Evolutionary conservation across 2,888 invertebrate genomes (phyloP).

Genomic region (Habrosyne pyritoides): DNA sequence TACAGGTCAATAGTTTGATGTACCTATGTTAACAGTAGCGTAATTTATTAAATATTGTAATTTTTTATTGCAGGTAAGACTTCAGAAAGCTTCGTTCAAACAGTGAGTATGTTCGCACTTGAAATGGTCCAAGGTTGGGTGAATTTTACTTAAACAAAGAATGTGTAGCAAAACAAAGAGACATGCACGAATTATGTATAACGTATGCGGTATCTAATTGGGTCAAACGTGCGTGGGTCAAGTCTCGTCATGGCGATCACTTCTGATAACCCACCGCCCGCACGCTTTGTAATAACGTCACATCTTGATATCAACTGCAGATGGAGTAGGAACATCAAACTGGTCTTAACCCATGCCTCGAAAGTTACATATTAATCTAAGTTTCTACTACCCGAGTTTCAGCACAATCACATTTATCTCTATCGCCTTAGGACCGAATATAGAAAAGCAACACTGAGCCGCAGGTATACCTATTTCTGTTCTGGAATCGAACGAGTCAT

Average conservation of each 20-base stretch:
- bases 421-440: too few relatives aligned
- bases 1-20: too few relatives aligned
- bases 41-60: background rate
- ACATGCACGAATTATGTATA: constrained; percentile 38
- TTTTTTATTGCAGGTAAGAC: constrained; percentile 6
- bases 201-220: constrained; percentile 67
- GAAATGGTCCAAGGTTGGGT: constrained; percentile 49
- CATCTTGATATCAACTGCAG: constrained; percentile 37
- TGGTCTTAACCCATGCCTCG: too few relatives aligned
- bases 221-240: constrained; percentile 70
- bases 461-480: too few relatives aligned
- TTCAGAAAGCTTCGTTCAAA: constrained; percentile 3
- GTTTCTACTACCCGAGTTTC: too few relatives aligned
- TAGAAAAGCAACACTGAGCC: too few relatives aligned
- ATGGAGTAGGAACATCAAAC: constrained; percentile 2
- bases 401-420: too few relatives aligned
- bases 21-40: too few relatives aligned
- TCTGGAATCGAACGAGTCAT: too few relatives aligned
- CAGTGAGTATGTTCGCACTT: background rate
- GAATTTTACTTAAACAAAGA: constrained; percentile 43
- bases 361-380: too few relatives aligned
- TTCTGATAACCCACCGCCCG: constrained; percentile 65
- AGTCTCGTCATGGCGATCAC: constrained; percentile 64
- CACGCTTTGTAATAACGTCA: constrained; percentile 55
- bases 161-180: constrained; percentile 43